Evolutionary conservation across 1,140 invertebrate species (phyloP), one percentile per base, ranked within the genome.

Genomic region (Drosophila orosa): DNA sequence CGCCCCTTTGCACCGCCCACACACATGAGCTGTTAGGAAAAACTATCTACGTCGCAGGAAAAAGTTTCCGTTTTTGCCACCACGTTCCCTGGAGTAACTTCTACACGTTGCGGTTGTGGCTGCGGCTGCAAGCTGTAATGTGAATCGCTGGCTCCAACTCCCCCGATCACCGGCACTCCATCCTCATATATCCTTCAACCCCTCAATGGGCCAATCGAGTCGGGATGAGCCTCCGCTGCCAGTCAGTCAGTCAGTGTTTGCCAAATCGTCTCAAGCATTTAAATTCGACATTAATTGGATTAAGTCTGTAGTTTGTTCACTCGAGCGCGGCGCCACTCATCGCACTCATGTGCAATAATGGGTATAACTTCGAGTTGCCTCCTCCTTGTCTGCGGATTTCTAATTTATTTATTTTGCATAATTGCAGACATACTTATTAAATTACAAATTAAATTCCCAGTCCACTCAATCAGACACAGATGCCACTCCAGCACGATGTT

Each of bases 201-300:
- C 35, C 42, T 17, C 45, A 29, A 59, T 67, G 72, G 61, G 13
- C 60, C 60, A 75, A 74, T 74, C 42, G 72, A 56, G 58, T n/a
- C 17, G 54, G 17, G 35, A 37, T 45, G 37, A 40, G 47, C 48
- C 39, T 7, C 55, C 39, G 33, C 37, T 35, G 45, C 6, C 8
- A 17, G 33, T 25, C 35, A 50, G 31, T 31, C 67, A 37, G 54
- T 47, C 73, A 59, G 47, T 48, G 60, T 54, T 25, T 59, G 56
- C 31, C 72, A 80, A 80, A 89, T 74, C 52, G 77, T 80, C 68
- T 80, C 84, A 62, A 89, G 84, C 80, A 80, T 87, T 89, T 89
- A 83, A 89, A 87, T 89, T 78, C 68, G 39, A 80, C 65, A 74
- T 84, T 87, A 87, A 87, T 87, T 87, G 84, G 76, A 87, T 87